These are phyloP conservation scores for Rhodinocichla rosea DNA, from an alignment of 2,113 vertebrate species.

Conservation along the genomic window DNA sequence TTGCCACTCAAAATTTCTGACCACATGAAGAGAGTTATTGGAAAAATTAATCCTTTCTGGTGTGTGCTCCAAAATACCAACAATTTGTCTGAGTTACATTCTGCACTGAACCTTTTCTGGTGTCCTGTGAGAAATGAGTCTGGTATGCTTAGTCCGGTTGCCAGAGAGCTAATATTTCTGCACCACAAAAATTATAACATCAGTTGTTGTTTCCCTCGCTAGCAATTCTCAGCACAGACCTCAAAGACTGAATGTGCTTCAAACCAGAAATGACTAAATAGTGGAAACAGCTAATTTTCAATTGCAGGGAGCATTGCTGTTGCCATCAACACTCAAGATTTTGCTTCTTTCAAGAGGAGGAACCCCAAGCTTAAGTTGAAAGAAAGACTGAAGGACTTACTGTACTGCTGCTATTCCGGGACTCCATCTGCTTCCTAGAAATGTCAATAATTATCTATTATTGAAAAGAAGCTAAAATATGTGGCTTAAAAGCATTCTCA, in stretches of 20 bases:
- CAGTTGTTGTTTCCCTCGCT: background rate
- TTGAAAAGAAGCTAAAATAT: background rate
- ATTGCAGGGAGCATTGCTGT: background rate
- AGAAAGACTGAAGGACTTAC: background rate
- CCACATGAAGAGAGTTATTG: background rate
- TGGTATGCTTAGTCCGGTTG: constrained; percentile 27
- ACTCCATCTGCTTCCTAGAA: background rate
- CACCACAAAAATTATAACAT: constrained; percentile 22
- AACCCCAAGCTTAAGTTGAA: background rate
- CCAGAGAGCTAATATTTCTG: constrained; percentile 4
- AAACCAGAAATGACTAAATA: background rate
- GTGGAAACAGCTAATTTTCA: background rate
- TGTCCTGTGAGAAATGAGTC: constrained; percentile 40
- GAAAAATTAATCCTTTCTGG: constrained; percentile 42
- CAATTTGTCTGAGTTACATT: background rate
- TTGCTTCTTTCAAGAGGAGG: background rate
- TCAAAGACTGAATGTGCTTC: background rate
- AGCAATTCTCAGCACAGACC: background rate
- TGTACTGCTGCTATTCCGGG: background rate
- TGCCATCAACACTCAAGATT: background rate
- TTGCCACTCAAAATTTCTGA: constrained; percentile 10
- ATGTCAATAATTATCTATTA: background rate
- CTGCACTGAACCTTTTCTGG: background rate
- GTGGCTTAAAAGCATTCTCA: background rate
- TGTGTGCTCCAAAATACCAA: constrained; percentile 24